Evolutionary conservation across 2,113 vertebrate genomes (phyloP).

Genomic region (Xiphophorus maculatus): DNA sequence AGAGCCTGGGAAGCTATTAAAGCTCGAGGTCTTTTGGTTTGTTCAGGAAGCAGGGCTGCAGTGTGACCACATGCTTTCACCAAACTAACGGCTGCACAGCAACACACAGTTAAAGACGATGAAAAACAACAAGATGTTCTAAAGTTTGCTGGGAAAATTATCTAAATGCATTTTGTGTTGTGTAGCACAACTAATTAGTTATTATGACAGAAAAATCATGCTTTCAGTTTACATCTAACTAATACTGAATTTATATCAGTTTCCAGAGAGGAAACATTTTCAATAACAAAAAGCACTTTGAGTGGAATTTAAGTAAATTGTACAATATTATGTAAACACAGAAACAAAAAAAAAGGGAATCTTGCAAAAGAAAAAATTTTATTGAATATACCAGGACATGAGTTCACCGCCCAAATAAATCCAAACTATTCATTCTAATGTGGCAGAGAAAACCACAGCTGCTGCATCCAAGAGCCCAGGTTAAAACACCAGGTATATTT

Average conservation of each 20-base stretch:
- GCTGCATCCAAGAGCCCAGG: neutral
- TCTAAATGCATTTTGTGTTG: neutral
- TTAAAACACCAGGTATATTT: neutral
- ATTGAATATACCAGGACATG: neutral
- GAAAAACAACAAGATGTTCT: neutral
- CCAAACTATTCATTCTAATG: neutral
- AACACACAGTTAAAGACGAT: conserved; percentile 23
- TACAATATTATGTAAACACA: no score
- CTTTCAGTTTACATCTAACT: neutral
- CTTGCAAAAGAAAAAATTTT: neutral
- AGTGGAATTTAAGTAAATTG: no score
- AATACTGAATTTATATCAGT: neutral
- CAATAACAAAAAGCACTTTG: neutral
- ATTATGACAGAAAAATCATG: no score
- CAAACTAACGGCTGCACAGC: conserved; percentile 23
- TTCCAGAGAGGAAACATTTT: neutral
- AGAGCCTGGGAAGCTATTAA: conserved; percentile 50
- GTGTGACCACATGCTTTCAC: conserved; percentile 43
- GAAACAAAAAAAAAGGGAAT: neutral
- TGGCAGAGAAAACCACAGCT: no score
- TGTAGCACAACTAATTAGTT: neutral
- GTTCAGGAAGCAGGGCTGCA: conserved; percentile 58
- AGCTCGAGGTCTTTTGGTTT: conserved; percentile 50
- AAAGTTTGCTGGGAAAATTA: neutral
- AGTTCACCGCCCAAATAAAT: neutral